A percentile compares a stretch with the other conserved stretches of the same genome.
Evolutionary conservation across 1,140 invertebrate genomes (phyloP).

Genomic region (Caenorhabditis inopinata): DNA sequence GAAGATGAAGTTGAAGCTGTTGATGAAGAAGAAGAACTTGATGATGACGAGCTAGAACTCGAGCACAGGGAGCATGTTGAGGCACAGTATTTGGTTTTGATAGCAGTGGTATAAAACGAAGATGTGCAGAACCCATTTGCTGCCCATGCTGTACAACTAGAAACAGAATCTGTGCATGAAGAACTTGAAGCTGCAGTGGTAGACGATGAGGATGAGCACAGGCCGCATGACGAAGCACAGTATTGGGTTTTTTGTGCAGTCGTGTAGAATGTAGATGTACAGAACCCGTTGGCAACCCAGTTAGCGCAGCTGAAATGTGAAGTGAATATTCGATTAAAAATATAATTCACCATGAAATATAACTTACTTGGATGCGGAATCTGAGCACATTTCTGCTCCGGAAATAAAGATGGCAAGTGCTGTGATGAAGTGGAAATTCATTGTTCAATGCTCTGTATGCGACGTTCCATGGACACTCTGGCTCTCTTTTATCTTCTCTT

Average conservation of each 20-base stretch:
- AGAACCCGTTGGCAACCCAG: conserved; percentile 26
- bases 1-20: no score
- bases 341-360: no score
- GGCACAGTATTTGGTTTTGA: no score
- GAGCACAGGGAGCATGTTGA: no score
- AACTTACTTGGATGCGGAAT: not conserved
- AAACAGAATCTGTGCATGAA: no score
- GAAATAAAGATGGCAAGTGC: not conserved
- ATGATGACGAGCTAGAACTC: no score
- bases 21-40: no score
- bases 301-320: conserved; percentile 21
- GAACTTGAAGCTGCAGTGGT: not conserved
- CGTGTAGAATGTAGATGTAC: conserved; percentile 27
- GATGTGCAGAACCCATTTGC: no score
- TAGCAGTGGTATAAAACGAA: no score
- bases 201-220: no score
- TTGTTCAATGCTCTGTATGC: not conserved
- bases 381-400: not conserved
- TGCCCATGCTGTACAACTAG: no score
- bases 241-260: not conserved
- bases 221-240: conserved; percentile 1
- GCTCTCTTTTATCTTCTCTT: not conserved
- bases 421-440: not conserved
- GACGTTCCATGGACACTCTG: no score
- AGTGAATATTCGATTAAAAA: not conserved